Conservation (phyloP, 2,888 invertebrate species). For the Tiphia femorata region DNA sequence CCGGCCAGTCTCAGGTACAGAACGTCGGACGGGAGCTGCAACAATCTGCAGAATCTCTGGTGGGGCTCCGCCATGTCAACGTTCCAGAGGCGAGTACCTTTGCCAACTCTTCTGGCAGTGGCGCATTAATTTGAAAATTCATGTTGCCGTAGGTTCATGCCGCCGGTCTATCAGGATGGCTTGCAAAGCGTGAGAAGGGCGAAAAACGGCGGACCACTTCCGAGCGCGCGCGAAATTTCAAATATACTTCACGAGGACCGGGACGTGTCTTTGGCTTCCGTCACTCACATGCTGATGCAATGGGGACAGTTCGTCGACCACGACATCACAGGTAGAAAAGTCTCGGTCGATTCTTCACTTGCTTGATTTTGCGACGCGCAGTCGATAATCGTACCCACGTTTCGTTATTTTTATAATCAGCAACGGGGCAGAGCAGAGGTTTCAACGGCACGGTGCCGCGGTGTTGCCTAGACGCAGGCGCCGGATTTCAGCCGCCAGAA, state of each 20-base stretch:
- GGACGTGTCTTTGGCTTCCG: constrained; percentile 75
- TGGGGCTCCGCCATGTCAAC: constrained; percentile 88
- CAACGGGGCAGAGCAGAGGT: constrained; percentile 81
- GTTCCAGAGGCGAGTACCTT: constrained; percentile 78
- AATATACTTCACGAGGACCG: constrained; percentile 76
- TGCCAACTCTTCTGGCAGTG: not conserved
- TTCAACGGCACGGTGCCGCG: constrained; percentile 85
- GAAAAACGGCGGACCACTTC: constrained; percentile 74
- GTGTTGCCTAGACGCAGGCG: constrained; percentile 78
- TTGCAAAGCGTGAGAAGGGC: constrained; percentile 73
- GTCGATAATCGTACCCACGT: not conserved
- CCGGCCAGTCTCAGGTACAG: constrained; percentile 78
- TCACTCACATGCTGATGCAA: constrained; percentile 88
- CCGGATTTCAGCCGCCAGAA: constrained; percentile 74
- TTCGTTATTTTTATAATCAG: constrained; percentile 49
- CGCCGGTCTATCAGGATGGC: constrained; percentile 87
- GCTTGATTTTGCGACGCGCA: not conserved
- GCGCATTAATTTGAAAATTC: not conserved
- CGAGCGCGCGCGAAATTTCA: constrained; percentile 84
- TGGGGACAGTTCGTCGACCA: constrained; percentile 95
- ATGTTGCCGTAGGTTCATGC: constrained; percentile 74
- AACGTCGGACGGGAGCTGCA: constrained; percentile 90
- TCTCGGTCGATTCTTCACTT: not conserved
- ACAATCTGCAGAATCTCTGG: constrained; percentile 81
- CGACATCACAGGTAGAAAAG: constrained; percentile 78